phyloP scores from a whole-genome alignment of 2,113 vertebrate species.

The Microcebus lehilahytsara region DNA sequence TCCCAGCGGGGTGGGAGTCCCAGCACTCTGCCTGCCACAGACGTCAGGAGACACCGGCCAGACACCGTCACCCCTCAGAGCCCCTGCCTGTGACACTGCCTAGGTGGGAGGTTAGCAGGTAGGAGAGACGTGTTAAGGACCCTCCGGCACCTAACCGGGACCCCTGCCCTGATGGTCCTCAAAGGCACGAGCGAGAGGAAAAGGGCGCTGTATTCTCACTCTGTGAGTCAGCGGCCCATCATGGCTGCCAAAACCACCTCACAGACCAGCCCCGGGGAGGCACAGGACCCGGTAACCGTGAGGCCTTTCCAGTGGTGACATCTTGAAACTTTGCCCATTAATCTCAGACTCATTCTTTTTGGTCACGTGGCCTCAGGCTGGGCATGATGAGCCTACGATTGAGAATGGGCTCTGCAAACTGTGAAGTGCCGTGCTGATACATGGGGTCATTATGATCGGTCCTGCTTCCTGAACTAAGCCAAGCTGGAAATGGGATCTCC shows the following conservation, averaged over 20 bases:
- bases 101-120: background rate
- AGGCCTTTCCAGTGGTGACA: no score
- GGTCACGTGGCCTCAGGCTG: background rate
- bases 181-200: background rate
- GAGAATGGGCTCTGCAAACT: background rate
- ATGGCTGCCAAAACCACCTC: accelerated
- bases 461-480: background rate
- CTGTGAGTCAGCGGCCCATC: background rate
- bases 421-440: background rate
- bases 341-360: background rate
- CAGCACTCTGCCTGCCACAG: background rate
- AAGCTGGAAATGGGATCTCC: background rate
- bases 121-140: background rate
- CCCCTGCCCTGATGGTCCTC: background rate
- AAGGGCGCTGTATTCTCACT: no score
- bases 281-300: background rate
- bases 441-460: accelerated
- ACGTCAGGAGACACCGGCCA: background rate
- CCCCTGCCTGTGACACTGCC: background rate
- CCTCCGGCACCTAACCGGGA: background rate
- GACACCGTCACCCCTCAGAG: accelerated
- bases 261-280: background rate
- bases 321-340: background rate
- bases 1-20: accelerated
- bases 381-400: background rate